phyloP scores from a whole-genome alignment of 2,797 vertebrate species.

The Linurgus olivaceus region DNA sequence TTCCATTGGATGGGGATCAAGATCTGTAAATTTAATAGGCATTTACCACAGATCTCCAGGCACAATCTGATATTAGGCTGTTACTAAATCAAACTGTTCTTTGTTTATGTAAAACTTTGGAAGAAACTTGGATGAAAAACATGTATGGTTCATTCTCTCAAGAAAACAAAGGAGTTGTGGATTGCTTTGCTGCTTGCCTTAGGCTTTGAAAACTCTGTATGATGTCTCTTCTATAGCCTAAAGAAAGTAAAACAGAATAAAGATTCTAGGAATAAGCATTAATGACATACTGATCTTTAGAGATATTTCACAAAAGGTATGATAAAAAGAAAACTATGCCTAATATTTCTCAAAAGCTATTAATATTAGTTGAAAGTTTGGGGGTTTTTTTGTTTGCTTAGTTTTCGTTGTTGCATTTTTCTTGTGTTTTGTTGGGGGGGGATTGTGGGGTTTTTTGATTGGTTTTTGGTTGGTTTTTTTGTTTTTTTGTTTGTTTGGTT shows the following conservation, averaged over 20 bases:
- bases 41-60: background rate
- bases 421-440: background rate
- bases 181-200: background rate
- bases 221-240: background rate
- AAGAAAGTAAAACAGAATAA: background rate
- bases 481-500: background rate
- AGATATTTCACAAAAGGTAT: background rate
- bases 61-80: background rate
- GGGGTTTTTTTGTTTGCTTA: background rate
- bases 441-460: no score
- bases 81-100: slow-evolving; percentile 30
- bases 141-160: background rate
- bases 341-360: background rate
- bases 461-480: background rate
- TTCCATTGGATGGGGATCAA: slow-evolving; percentile 25
- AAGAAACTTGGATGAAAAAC: background rate
- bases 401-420: background rate
- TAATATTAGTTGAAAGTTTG: background rate
- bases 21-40: slow-evolving; percentile 10
- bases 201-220: background rate
- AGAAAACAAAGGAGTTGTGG: background rate
- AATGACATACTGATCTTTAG: background rate
- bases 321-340: background rate
- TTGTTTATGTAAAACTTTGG: background rate
- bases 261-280: background rate